These are phyloP conservation scores for Drosophila conformis DNA, from an alignment of 2,888 invertebrate species.

Conservation along the genomic window DNA sequence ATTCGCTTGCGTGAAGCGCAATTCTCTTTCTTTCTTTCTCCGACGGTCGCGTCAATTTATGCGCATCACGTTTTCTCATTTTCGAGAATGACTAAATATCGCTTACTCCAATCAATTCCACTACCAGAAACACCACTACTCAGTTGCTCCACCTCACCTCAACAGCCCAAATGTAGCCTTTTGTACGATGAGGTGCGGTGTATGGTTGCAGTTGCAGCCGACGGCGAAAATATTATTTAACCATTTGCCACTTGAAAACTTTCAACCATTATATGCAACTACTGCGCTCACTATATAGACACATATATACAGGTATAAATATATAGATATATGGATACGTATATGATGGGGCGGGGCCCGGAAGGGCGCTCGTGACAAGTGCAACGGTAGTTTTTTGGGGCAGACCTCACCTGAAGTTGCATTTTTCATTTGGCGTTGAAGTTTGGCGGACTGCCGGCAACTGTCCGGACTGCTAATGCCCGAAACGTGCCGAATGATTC, in stretches of 20 bases:
- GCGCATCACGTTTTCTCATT: constrained; percentile 84
- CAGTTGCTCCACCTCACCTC: constrained; percentile 25
- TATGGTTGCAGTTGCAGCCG: constrained; percentile 51
- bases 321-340: constrained; percentile 5
- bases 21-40: constrained; percentile 40
- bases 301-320: constrained; percentile 6
- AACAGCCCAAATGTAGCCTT: constrained; percentile 20
- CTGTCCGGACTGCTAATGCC: constrained; percentile 64
- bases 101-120: constrained; percentile 73
- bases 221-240: constrained; percentile 60
- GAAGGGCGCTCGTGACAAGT: constrained; percentile 49
- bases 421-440: constrained; percentile 62
- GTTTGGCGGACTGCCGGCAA: constrained; percentile 44
- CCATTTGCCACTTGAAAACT: constrained; percentile 58
- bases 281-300: constrained; percentile 1
- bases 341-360: constrained; percentile 24
- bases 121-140: constrained; percentile 14
- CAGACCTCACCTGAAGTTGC: constrained; percentile 72
- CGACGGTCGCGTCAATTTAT: constrained; percentile 76
- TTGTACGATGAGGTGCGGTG: constrained; percentile 25
- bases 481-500: constrained; percentile 69
- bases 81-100: constrained; percentile 84
- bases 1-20: constrained; percentile 56
- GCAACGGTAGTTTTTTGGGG: constrained; percentile 48
- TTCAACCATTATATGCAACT: constrained; percentile 28